Evolutionary conservation across 2,797 vertebrate genomes (phyloP), one percentile per base, ranked within the genome.

Genomic region (Crocidura indochinensis): DNA sequence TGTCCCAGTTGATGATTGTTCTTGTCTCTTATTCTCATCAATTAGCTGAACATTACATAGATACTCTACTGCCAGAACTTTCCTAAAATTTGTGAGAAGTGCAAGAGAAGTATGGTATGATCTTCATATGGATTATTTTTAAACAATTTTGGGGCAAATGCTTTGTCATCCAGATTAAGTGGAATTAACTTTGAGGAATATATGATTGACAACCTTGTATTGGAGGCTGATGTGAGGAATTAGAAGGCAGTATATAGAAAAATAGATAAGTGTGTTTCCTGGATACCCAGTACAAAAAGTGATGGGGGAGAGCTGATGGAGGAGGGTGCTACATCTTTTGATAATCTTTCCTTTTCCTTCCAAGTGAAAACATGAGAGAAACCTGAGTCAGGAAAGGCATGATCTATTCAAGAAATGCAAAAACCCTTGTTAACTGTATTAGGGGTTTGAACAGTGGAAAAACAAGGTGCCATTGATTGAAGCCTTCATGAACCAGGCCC

Each of bases 181-280:
- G 53, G 24, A 64, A 71, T 49, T 6, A 84, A 62, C n/a, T 86
- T 86, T 88, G 65, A 24, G 72, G 75, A 87, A 80, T 44, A 90
- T 46, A 9, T 29, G 46, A 15, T 49, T 26, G 44, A 49, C 47
- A 67, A 29, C 53, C 4, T 49, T 31, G 31, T 46, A 14, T 69
- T 56, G 68, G 73, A 44, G 49, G 51, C 0, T 2, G 12, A 12
- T 53, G 19, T 9, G 19, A 51, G 17, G 49, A 24, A 49, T 49
- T 46, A 38, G 80, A 22, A 27, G 38, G 4, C 1, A 65, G 9
- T 10, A 38, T 38, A 9, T 15, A 15, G 14, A 24, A 53, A 68
- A 68, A 68, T 4, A 29, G 14, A n/a, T 19, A n/a, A n/a, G 1
- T 38, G 5, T 9, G 47, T 9, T 78, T 82, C 65, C 31, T 56